phyloP scores from a whole-genome alignment of 2,113 vertebrate genomes.

The Python bivittatus region DNA sequence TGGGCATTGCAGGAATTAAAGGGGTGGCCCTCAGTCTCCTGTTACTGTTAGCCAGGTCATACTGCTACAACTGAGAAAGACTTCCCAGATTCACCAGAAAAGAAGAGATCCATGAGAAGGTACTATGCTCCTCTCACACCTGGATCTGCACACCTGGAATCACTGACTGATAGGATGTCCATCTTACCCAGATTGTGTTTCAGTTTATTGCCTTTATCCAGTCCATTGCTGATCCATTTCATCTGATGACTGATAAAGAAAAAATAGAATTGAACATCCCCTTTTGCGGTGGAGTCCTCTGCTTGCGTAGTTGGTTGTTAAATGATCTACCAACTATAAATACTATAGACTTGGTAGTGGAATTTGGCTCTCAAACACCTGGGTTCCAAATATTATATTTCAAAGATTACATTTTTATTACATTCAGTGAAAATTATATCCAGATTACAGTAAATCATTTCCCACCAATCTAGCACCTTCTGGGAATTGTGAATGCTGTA shows the following conservation, averaged over 20 bases:
- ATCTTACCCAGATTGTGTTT: background rate
- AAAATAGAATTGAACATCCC: background rate
- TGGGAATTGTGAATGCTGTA: background rate
- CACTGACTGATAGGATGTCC: background rate
- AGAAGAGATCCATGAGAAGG: background rate
- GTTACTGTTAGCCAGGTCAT: background rate
- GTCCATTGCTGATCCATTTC: background rate
- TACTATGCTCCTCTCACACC: background rate
- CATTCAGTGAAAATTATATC: background rate
- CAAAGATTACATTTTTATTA: background rate
- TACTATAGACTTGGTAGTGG: background rate
- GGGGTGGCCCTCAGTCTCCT: background rate
- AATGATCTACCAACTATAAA: background rate
- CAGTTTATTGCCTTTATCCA: background rate
- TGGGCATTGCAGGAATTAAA: background rate
- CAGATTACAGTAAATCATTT: background rate
- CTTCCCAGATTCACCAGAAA: background rate
- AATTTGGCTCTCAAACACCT: background rate
- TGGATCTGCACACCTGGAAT: background rate
- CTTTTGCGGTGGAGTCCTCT: too few relatives aligned
- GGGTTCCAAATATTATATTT: background rate
- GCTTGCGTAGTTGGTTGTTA: background rate
- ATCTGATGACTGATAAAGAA: background rate
- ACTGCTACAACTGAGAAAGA: background rate
- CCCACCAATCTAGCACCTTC: background rate